A percentile compares a stretch with the other conserved stretches of the same genome.
Evolutionary conservation across 2,888 invertebrate species (phyloP).

Genomic region (Macrosiphum euphorbiae): DNA sequence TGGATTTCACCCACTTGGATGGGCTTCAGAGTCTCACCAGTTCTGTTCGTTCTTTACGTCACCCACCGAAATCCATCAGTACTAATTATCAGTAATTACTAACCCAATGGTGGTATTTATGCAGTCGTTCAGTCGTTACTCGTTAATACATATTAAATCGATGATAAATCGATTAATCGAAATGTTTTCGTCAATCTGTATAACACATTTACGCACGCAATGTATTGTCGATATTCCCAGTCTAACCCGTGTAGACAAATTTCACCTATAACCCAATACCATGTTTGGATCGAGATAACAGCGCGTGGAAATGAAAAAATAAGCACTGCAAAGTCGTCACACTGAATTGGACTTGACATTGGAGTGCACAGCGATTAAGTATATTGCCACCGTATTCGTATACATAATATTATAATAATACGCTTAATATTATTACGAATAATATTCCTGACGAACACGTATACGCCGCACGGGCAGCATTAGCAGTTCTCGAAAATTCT

Average conservation of each 20-base stretch:
- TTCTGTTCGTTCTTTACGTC: neutral
- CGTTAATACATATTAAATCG: no score
- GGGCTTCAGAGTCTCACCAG: neutral
- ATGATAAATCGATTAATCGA: neutral
- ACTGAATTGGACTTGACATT: slow-evolving; percentile 55
- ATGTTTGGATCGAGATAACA: slow-evolving; percentile 33
- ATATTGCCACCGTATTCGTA: neutral
- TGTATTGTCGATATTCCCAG: neutral
- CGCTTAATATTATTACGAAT: neutral
- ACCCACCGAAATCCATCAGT: neutral
- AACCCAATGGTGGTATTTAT: no score
- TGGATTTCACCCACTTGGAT: neutral
- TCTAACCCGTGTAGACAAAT: neutral
- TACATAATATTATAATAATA: neutral
- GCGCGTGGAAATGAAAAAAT: neutral
- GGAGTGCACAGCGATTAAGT: slow-evolving; percentile 24
- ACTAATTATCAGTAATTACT: neutral
- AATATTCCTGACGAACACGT: neutral
- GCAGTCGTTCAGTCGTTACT: no score
- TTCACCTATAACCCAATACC: slow-evolving; percentile 25
- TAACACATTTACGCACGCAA: neutral
- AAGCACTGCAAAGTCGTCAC: slow-evolving; percentile 2
- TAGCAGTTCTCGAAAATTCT: slow-evolving; percentile 26
- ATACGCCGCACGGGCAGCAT: neutral
- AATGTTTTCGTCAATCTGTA: neutral